phyloP scores from a whole-genome alignment of 2,888 invertebrate species.

The Luffia ferchaultella region DNA sequence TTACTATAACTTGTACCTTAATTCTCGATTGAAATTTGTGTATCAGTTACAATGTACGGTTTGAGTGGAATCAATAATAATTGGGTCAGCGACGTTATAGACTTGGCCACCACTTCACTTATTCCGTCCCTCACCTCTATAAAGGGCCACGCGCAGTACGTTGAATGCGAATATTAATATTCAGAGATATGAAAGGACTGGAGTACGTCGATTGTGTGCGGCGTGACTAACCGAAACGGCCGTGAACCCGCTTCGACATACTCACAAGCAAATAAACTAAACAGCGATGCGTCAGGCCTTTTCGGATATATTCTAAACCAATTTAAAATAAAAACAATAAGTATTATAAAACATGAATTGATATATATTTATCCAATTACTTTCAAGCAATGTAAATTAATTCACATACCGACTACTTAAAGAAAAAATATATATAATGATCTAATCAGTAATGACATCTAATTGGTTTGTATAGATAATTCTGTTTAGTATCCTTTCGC shows the following conservation, averaged over 20 bases:
- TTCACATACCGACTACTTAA: too few relatives aligned
- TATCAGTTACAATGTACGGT: background rate
- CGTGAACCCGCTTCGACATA: slow-evolving; percentile 6
- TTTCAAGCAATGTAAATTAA: too few relatives aligned
- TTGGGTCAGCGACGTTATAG: background rate
- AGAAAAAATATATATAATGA: too few relatives aligned
- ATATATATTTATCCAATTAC: too few relatives aligned
- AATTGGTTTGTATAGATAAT: too few relatives aligned
- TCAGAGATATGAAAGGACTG: background rate
- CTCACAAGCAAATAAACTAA: slow-evolving; percentile 6
- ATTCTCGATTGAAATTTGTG: background rate
- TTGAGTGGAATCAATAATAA: background rate
- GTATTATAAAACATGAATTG: too few relatives aligned
- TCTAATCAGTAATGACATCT: too few relatives aligned
- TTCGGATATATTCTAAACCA: too few relatives aligned
- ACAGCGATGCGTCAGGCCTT: slow-evolving; percentile 3
- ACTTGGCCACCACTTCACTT: background rate
- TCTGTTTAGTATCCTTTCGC: too few relatives aligned
- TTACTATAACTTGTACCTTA: too few relatives aligned
- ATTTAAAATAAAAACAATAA: too few relatives aligned
- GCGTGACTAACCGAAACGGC: slow-evolving; percentile 4
- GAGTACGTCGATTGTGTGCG: slow-evolving; percentile 1
- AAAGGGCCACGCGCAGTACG: background rate
- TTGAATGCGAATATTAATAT: background rate
- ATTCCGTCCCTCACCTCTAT: background rate